Conservation (phyloP, 2,888 invertebrate species). For the Ornithoptera priamus region DNA sequence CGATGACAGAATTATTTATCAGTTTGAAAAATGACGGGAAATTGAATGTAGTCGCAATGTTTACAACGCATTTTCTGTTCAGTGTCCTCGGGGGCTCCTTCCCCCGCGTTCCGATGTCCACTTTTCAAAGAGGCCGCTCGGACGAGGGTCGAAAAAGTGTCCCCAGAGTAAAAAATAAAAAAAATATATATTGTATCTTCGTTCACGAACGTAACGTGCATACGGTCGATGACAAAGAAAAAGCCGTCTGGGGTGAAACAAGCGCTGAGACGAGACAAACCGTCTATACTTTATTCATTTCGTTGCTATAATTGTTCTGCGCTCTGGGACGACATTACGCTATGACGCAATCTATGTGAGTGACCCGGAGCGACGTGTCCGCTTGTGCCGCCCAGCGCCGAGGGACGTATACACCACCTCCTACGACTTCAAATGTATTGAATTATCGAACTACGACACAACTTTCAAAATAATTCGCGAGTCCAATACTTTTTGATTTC, state of each 20-base stretch:
- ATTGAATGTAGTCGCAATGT: slow-evolving; percentile 82
- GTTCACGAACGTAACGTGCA: slow-evolving; percentile 67
- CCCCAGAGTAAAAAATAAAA: slow-evolving; percentile 78
- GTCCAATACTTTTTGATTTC: slow-evolving; percentile 23
- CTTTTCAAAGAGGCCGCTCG: slow-evolving; percentile 80
- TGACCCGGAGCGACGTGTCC: slow-evolving; percentile 64
- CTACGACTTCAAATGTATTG: slow-evolving; percentile 49
- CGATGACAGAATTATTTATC: slow-evolving; percentile 82
- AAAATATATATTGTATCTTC: slow-evolving; percentile 74
- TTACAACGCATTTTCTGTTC: slow-evolving; percentile 80
- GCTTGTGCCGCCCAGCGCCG: slow-evolving; percentile 38
- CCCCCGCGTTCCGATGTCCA: slow-evolving; percentile 80
- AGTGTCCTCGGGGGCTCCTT: slow-evolving; percentile 77
- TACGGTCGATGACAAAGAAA: slow-evolving; percentile 71
- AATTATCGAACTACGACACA: slow-evolving; percentile 55
- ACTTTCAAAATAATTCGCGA: slow-evolving; percentile 10
- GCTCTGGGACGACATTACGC: slow-evolving; percentile 61
- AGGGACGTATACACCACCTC: slow-evolving; percentile 43
- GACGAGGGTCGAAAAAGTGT: slow-evolving; percentile 81
- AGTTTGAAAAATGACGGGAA: slow-evolving; percentile 82
- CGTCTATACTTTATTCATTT: slow-evolving; percentile 69
- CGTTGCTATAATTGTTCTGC: slow-evolving; percentile 71
- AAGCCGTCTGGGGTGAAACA: slow-evolving; percentile 54
- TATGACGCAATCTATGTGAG: slow-evolving; percentile 75
- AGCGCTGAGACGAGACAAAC: slow-evolving; percentile 46